These are phyloP conservation scores for Erpetoichthys calabaricus DNA, from an alignment of 2,797 vertebrate genomes.

Conservation along the genomic window DNA sequence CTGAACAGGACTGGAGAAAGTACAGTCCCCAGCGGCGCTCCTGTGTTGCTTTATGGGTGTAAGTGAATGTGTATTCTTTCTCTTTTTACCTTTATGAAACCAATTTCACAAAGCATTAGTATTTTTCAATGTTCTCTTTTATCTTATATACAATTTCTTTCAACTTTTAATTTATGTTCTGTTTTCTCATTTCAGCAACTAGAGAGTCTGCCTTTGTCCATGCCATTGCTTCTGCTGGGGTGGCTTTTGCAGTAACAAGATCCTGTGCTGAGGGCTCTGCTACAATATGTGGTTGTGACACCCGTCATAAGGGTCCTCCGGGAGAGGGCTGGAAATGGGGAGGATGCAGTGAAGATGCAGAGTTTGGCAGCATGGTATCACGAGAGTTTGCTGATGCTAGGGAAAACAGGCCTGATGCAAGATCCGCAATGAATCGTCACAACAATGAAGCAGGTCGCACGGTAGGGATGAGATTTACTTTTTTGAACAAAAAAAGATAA, in stretches of 20 bases:
- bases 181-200: constrained; percentile 56
- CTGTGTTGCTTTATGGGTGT: too few species aligned
- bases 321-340: constrained; percentile 97
- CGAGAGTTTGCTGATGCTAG: constrained; percentile 88
- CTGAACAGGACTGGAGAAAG: too few species aligned
- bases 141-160: constrained; percentile 10
- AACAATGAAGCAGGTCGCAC: constrained; percentile 92
- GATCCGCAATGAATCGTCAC: constrained; percentile 94
- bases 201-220: constrained; percentile 92
- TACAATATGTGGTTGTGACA: constrained; percentile 86
- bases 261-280: constrained; percentile 84
- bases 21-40: too few species aligned
- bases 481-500: background rate
- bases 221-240: constrained; percentile 84
- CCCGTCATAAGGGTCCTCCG: constrained; percentile 74
- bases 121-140: background rate
- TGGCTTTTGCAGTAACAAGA: constrained; percentile 88
- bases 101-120: too few species aligned
- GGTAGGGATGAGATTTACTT: constrained; percentile 39
- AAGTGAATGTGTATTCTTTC: too few species aligned
- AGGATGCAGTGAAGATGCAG: constrained; percentile 90
- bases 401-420: constrained; percentile 86
- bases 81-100: too few species aligned
- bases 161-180: background rate
- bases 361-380: constrained; percentile 92